Conservation (phyloP, 2,888 invertebrate species). For the Bombylius major region DNA sequence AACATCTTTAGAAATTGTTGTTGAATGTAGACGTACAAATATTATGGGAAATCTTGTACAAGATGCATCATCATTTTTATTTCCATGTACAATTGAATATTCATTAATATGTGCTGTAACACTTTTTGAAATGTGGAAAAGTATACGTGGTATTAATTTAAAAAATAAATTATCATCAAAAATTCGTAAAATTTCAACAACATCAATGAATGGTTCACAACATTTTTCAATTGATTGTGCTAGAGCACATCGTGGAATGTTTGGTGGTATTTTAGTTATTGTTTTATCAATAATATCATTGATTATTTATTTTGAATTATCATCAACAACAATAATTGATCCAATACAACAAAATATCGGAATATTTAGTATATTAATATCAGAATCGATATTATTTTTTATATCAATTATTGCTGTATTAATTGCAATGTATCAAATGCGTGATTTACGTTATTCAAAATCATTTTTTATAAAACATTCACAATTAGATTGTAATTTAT, state of each 20-base stretch:
- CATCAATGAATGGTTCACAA: constrained; percentile 29
- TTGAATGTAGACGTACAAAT: constrained; percentile 41
- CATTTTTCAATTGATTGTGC: constrained; percentile 64
- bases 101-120: constrained; percentile 73
- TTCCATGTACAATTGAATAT: constrained; percentile 73
- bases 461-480: neutral
- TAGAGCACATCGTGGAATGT: constrained; percentile 59
- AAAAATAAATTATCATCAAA: neutral
- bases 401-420: constrained; percentile 45
- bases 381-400: constrained; percentile 53
- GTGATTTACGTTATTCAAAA: constrained; percentile 48
- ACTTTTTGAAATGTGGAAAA: constrained; percentile 75
- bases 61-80: constrained; percentile 57
- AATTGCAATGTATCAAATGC: constrained; percentile 50
- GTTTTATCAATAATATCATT: constrained; percentile 67
- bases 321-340: constrained; percentile 39
- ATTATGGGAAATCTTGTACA: constrained; percentile 49
- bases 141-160: constrained; percentile 49
- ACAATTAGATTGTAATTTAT: constrained; percentile 56
- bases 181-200: neutral
- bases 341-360: constrained; percentile 44
- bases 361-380: constrained; percentile 53
- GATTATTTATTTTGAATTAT: constrained; percentile 63
- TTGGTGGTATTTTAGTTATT: constrained; percentile 52
- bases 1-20: constrained; percentile 11